Base-by-base conservation (phyloP, 2,888 invertebrate species). In the Acleris literana region DNA sequence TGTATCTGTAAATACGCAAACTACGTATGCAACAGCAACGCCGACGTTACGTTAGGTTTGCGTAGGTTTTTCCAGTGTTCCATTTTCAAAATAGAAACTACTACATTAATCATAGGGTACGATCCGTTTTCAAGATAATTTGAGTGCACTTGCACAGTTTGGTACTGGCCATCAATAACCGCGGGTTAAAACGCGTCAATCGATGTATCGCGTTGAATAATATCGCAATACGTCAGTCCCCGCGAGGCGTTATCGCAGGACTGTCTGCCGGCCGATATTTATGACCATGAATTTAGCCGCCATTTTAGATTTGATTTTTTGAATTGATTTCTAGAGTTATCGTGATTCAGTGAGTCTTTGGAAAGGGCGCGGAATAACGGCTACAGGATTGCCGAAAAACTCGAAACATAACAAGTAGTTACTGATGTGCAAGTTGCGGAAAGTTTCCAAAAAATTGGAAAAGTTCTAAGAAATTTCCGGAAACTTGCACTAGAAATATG, bases 141-240 rank as follows among this genome's bases (percentile, higher is more conserved):
- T 33, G 54, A 29, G 4, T 52, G 46, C 46, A n/a, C 20, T 5
- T 44, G 17, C 39, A 53, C 53, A 61, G 25, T 44, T 52, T 22
- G 52, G 49, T 18, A 16, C 51, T 22, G 29, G 44, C 33, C 64
- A 64, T 68, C 64, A 62, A 68, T 68, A 61, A 64, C 59, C 17
- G 13, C 6, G 56, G 48, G 51, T 64, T 64, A 68, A 68, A 54
- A 44, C 49, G 56, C 57, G 54, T 68, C 68, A 64, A 64, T 68
- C 64, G 57, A 18, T 64, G 68, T 71, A 70, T 70, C 69, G 60
- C 60, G 68, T 65, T 70, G 76, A 71, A 78, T 81, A 82, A 82
- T 78, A 79, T 77, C 71, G 69, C 73, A 66, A 75, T 81, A 75
- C 71, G 76, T 79, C 78, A 82, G 68, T 54, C 68, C 71, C 48